A percentile compares a stretch with the other conserved stretches of the same genome.
Evolutionary conservation across 2,797 vertebrate genomes (phyloP).

Genomic region (Diplodus sargus): DNA sequence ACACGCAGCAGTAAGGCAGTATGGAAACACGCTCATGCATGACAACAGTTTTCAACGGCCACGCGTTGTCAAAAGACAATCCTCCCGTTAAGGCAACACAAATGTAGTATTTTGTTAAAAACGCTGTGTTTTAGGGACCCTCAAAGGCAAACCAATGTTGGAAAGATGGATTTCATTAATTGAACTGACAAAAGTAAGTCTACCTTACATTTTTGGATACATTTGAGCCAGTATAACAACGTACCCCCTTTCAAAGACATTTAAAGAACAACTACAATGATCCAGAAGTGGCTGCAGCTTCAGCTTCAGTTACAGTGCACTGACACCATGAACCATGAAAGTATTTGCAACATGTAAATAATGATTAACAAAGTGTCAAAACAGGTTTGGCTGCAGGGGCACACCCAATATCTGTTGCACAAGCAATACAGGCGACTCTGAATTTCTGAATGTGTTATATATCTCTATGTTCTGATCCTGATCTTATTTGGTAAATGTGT

Average conservation of each 20-base stretch:
- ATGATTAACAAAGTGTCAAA: slow-evolving; percentile 24
- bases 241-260: background rate
- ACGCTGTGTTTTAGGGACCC: slow-evolving; percentile 29
- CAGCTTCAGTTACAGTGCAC: slow-evolving; percentile 6
- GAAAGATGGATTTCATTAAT: slow-evolving; percentile 4
- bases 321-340: slow-evolving; percentile 8
- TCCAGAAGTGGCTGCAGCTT: slow-evolving; percentile 1
- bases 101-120: slow-evolving; percentile 30
- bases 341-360: slow-evolving; percentile 47
- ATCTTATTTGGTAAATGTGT: slow-evolving; percentile 79
- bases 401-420: slow-evolving; percentile 43
- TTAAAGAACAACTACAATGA: slow-evolving; percentile 16
- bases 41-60: slow-evolving; percentile 68
- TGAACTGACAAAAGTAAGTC: background rate
- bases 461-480: slow-evolving; percentile 58
- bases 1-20: slow-evolving; percentile 73
- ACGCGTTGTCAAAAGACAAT: slow-evolving; percentile 53
- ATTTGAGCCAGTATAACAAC: background rate
- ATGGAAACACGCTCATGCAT: slow-evolving; percentile 71
- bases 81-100: slow-evolving; percentile 49
- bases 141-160: slow-evolving; percentile 10
- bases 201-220: background rate
- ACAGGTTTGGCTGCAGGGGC: slow-evolving; percentile 35
- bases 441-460: slow-evolving; percentile 51
- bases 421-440: slow-evolving; percentile 14